phyloP scores from a whole-genome alignment of 2,113 vertebrate species.

The Diadophis punctatus region DNA sequence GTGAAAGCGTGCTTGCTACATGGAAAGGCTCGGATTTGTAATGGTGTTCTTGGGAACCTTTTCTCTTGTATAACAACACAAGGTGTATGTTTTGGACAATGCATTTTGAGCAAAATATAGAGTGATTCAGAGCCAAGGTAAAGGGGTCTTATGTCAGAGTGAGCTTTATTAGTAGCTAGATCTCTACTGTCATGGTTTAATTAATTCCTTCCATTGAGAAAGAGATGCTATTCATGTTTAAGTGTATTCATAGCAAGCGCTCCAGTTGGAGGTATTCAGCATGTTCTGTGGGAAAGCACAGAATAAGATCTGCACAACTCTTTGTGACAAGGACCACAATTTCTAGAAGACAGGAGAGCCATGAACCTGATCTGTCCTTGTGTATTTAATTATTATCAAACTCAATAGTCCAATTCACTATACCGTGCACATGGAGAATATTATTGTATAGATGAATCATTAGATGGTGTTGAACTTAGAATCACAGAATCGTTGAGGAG shows the following conservation, averaged over 20 bases:
- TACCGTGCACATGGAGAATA: slow-evolving; percentile 31
- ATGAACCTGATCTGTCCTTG: slow-evolving; percentile 67
- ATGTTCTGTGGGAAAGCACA: slow-evolving; percentile 60
- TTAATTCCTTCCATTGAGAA: slow-evolving; percentile 69
- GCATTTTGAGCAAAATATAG: slow-evolving; percentile 52
- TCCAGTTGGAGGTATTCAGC: slow-evolving; percentile 66
- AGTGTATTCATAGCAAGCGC: slow-evolving; percentile 67
- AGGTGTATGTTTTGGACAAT: slow-evolving; percentile 48
- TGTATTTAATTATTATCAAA: slow-evolving; percentile 36
- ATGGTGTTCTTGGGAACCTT: not conserved
- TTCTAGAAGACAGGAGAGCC: slow-evolving; percentile 63
- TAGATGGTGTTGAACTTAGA: not conserved
- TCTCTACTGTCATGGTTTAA: slow-evolving; percentile 62
- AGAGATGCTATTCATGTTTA: slow-evolving; percentile 69
- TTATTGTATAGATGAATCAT: not conserved
- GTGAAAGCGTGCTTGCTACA: not conserved
- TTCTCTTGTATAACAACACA: slow-evolving; percentile 30
- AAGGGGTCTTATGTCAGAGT: slow-evolving; percentile 66
- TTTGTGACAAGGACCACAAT: slow-evolving; percentile 66
- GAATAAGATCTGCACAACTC: slow-evolving; percentile 57
- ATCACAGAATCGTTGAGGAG: not conserved
- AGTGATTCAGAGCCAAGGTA: slow-evolving; percentile 71
- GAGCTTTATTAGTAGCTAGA: slow-evolving; percentile 61
- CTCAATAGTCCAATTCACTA: slow-evolving; percentile 28
- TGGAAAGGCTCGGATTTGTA: slow-evolving; percentile 14